Evolutionary conservation across 2,888 invertebrate genomes (phyloP), one percentile per base, ranked within the genome.

Genomic region (Parnassius smintheus): DNA sequence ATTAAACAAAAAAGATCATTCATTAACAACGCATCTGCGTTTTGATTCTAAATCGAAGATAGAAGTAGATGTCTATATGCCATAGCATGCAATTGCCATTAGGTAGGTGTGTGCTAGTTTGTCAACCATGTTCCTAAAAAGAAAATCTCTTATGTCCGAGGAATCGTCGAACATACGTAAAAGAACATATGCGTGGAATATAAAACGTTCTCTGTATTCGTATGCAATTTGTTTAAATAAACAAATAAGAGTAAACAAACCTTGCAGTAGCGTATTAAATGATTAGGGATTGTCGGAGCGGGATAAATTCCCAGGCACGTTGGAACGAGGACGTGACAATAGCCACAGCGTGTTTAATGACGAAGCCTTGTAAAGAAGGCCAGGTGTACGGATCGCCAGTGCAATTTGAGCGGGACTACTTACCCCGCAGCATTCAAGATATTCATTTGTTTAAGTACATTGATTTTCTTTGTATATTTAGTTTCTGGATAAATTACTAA

Each of bases 321-420:
- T 46, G 10, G 57, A 54, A 49, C 48, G 56, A 55, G 18, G 18
- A 63, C 64, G 65, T 62, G 67, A 68, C 68, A 66, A 68, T 66
- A 65, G 65, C 59, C 64, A 35, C 35, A 54, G 59, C 45, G 35
- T 60, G 59, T 67, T 67, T 70, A 73, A 73, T 70, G 72, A 52
- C 11, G 9, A 25, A 10, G 53, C 13, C 42, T 57, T 52, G 53
- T 52, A 53, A 53, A 41, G 46, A 25, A 48, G 2, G 42, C n/a
- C 53, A 52, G 59, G 59, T 52, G 59, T 44, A 25, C 7, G 44
- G 3, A 35, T 22, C 10, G 7, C 53, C 42, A n/a, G 22, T 57
- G 52, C 53, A 53, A 58, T 53, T 18, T 48, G 18, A 25, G 7
- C 52, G 45, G 35, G 48, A 56, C 52, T 46, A 56, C 42, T 42